Base-by-base conservation (phyloP, 2,797 vertebrate genomes). In the Urophycis tenuis region DNA sequence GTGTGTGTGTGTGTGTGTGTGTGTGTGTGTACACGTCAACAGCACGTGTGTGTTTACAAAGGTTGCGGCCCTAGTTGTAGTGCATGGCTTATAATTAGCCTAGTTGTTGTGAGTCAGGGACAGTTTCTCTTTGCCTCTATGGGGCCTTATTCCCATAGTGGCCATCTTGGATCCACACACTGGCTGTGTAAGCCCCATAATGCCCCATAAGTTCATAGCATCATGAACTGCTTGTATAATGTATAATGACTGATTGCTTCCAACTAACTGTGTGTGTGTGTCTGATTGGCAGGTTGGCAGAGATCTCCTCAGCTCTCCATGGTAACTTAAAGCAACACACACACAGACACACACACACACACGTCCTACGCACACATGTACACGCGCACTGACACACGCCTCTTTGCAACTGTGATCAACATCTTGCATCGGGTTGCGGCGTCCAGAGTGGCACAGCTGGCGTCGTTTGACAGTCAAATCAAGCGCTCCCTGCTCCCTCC, bases 271-370 rank as follows among this genome's bases (percentile, higher is more conserved):
- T 76, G 39, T 75, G 36, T 30, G 22, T 70, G 49, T 67, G 64
- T 67, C 14, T 71, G 69, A 84, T 74, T 49, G 60, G n/a, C 90
- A 95, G 95, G 94, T 95, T 77, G 95, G 94, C 11, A 93, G 94
- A 81, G 93, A 95, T 9, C 95, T 95, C 76, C 91, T 95, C 29
- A 93, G 91, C 75, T 93, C 94, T 81, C 93, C 95, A 79, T 95
- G 94, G 95, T 95, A 88, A 95, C 94, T 67, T 32, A 71, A 71
- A 15, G 12, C 29, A 71, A 31, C 31, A 33, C 31, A 71, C 15
- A 69, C 29, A 30, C 29, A 69, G 2, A 30, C 29, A 69, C 29
- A 25, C 25, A 64, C 25, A 69, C 29, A 30, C 29, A 69, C 29
- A 67, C 25, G 29, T 25, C 5, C 5, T 25, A 60, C 10, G 17